Evolutionary conservation across 2,113 vertebrate genomes (phyloP), one percentile per base, ranked within the genome.

Genomic region (Cepphus grylle): DNA sequence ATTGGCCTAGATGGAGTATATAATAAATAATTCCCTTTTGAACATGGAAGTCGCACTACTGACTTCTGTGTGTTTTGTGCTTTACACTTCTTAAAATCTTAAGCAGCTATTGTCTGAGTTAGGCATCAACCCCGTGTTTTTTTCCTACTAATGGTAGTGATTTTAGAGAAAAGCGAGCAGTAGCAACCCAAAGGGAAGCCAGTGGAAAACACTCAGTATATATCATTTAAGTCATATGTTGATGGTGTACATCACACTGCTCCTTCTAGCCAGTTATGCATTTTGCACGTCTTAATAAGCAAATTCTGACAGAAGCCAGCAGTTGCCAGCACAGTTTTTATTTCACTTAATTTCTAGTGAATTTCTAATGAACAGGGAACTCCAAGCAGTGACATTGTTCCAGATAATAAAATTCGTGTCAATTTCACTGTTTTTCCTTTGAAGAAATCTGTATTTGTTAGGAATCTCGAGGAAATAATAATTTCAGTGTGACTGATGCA

Each of bases 401-500:
- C 22, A 34, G 36, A 79, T 87, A 88, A 79, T 81, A 32, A 81
- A 80, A 88, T 86, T 78, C 23, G 25, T 88, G 34, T 42, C 80
- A 76, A 96, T 92, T 90, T 59, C 32, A 32, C 66, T 43, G 40
- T 62, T 88, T 86, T 94, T 76, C 86, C 84, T 78, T 40, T 81
- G 52, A 40, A 45, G 19, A 87, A 93, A 79, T 61, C 56, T 56
- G 34, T 91, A 52, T 66, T 81, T 89, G 22, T 69, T 76, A 61
- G 58, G 30, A 92, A 73, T 88, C 56, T 71, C 5, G 7, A 93
- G 65, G 47, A 88, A 96, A 91, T 79, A 88, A 94, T 94, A 83
- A 92, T 93, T 95, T 90, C 36, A 56, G 47, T 56, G 49, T 92
- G 66, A 80, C 52, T 74, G 80, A 71, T 92, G 84, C 50, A 81